phyloP scores from a whole-genome alignment of 2,113 vertebrate species.

The Varanus komodoensis region DNA sequence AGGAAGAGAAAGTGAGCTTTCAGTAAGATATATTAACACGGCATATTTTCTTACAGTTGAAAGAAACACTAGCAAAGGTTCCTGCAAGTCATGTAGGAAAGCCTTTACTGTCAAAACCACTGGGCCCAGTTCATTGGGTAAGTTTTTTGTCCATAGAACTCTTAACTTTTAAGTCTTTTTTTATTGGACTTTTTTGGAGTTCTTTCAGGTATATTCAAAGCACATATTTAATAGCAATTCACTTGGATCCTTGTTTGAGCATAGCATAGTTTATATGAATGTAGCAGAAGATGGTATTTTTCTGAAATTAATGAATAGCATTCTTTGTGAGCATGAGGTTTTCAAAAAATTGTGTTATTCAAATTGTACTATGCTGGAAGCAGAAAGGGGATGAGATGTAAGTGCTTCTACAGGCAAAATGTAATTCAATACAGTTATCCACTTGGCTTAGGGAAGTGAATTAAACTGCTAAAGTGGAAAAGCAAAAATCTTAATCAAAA shows the following conservation, averaged over 20 bases:
- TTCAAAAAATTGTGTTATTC: not conserved
- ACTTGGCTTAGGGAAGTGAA: not conserved
- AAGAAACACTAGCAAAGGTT: constrained; percentile 93
- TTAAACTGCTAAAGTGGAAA: not conserved
- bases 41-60: constrained; percentile 83
- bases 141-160: constrained; percentile 48
- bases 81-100: constrained; percentile 90
- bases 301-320: not conserved
- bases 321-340: not conserved
- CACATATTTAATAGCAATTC: not conserved
- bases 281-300: not conserved
- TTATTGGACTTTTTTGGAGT: not conserved
- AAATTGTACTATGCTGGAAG: not conserved
- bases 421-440: not conserved
- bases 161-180: not conserved
- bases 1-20: not conserved
- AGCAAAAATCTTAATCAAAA: not conserved
- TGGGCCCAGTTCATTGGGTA: constrained; percentile 96
- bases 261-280: not conserved
- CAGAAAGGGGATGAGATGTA: not conserved
- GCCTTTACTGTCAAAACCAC: constrained; percentile 89
- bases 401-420: not conserved
- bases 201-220: not conserved
- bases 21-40: constrained; percentile 3
- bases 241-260: not conserved